Evolutionary conservation across 2,113 vertebrate species (phyloP).

Genomic region (Jacana jacana): DNA sequence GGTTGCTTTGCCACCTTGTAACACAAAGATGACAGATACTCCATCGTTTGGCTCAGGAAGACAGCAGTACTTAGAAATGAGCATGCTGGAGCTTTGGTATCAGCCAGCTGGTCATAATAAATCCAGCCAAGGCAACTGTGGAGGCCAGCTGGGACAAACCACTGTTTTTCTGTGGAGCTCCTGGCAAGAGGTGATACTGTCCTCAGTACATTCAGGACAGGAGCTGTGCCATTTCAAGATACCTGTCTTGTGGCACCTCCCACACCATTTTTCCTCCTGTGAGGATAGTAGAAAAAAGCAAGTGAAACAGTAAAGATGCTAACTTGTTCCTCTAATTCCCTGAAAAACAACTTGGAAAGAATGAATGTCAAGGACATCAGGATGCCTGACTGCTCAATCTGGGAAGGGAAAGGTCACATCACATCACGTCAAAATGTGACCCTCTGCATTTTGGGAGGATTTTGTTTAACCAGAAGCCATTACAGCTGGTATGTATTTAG

Average conservation of each 20-base stretch:
- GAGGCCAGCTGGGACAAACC: neutral
- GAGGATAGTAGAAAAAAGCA: neutral
- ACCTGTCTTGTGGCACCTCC: neutral
- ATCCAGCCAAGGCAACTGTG: neutral
- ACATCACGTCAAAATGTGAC: neutral
- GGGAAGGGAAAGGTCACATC: too few relatives aligned
- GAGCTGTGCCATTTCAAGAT: neutral
- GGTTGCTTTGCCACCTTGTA: neutral
- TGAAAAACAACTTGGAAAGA: neutral
- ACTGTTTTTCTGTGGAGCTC: neutral
- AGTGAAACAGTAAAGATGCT: neutral
- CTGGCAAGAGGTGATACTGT: neutral
- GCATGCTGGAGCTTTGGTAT: neutral
- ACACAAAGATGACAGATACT: neutral
- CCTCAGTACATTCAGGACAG: neutral
- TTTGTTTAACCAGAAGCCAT: neutral
- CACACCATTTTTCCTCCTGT: neutral
- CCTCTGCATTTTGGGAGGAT: neutral
- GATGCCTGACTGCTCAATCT: neutral
- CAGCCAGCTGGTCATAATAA: neutral
- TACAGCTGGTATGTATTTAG: neutral
- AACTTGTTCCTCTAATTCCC: neutral
- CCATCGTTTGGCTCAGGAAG: fast-evolving
- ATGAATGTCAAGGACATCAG: neutral
- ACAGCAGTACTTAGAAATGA: neutral